A percentile compares a stretch with the other conserved stretches of the same genome.
Conservation (phyloP, 2,113 vertebrate species). For the Trematocara unimaculatum region DNA sequence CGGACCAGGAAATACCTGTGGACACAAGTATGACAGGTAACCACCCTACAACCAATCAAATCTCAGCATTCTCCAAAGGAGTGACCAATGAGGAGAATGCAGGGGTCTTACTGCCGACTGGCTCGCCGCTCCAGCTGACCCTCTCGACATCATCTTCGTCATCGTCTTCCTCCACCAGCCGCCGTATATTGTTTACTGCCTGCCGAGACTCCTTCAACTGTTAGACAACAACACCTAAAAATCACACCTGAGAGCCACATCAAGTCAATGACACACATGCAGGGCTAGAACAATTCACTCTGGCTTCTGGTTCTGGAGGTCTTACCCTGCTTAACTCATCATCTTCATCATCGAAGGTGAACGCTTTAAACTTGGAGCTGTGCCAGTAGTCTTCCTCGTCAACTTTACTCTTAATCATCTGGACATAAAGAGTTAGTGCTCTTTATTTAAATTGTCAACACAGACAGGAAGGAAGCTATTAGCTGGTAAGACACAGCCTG, state of each 20-base stretch:
- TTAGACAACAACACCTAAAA: not conserved
- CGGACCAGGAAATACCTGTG: conserved; percentile 92
- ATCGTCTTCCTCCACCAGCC: conserved; percentile 81
- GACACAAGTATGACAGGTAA: not conserved
- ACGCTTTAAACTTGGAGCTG: conserved; percentile 88
- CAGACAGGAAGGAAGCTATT: not conserved
- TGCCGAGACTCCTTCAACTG: conserved; percentile 90
- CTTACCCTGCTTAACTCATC: conserved; percentile 85
- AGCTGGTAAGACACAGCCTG: not conserved
- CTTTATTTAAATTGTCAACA: not conserved
- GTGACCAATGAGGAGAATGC: not conserved
- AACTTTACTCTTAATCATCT: conserved; percentile 82
- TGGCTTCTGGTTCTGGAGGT: not conserved
- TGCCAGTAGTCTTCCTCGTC: conserved; percentile 98
- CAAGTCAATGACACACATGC: not conserved
- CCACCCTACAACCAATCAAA: conserved; percentile 8
- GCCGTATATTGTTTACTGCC: conserved; percentile 86
- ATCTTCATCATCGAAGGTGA: conserved; percentile 93
- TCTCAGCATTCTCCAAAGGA: not conserved
- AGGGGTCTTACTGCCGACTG: conserved; percentile 84
- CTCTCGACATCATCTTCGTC: conserved; percentile 82
- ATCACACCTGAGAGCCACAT: not conserved
- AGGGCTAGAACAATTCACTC: not conserved
- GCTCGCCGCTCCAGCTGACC: conserved; percentile 95
- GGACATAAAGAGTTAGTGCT: not conserved